Conservation (phyloP, 2,797 vertebrate species). For the Syngnathus rostellatus region DNA sequence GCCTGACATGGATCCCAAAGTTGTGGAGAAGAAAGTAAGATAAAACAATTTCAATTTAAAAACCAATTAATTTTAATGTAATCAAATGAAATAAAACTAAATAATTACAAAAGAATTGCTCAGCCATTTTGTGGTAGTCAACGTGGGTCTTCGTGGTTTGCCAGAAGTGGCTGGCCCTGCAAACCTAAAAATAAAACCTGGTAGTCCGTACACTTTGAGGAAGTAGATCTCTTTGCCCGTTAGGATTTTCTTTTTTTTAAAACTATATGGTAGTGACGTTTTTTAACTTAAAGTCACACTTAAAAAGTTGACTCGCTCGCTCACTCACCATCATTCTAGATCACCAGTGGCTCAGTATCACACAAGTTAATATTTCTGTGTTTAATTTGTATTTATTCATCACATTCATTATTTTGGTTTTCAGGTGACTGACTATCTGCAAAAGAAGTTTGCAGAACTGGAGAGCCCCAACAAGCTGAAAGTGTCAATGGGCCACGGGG, state of each 20-base stretch:
- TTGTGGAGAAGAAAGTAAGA: constrained; percentile 78
- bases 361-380: background rate
- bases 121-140: background rate
- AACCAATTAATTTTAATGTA: background rate
- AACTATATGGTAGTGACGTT: background rate
- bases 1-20: constrained; percentile 87
- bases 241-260: background rate
- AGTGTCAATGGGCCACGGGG: constrained; percentile 79
- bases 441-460: constrained; percentile 78
- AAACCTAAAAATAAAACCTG: background rate
- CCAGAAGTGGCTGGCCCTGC: background rate
- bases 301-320: background rate
- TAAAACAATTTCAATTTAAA: background rate
- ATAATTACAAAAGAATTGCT: background rate
- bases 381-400: background rate
- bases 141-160: background rate
- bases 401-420: background rate
- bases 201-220: background rate
- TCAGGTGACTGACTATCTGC: constrained; percentile 79
- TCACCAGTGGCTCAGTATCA: background rate
- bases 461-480: constrained; percentile 86
- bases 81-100: background rate
- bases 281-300: background rate
- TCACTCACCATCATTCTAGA: background rate
- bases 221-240: background rate